Evolutionary conservation across 2,888 invertebrate species (phyloP).

Genomic region (Drosophila peninsularis): DNA sequence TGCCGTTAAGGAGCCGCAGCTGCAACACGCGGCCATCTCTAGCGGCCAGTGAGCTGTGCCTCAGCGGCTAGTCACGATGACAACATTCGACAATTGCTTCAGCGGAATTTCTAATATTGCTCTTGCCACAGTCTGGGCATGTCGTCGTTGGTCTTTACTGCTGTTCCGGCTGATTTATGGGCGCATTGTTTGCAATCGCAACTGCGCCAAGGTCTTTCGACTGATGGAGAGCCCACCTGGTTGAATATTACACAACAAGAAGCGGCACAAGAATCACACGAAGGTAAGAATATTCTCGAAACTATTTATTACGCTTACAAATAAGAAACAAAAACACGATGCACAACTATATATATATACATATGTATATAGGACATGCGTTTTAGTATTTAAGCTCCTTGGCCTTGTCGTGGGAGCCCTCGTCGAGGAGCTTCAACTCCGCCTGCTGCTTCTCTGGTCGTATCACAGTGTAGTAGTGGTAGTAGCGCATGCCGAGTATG

Average conservation of each 20-base stretch:
- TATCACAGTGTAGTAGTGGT: constrained; percentile 85
- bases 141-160: neutral
- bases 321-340: constrained; percentile 11
- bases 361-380: constrained; percentile 5
- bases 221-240: constrained; percentile 16
- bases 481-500: constrained; percentile 85
- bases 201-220: constrained; percentile 1
- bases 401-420: constrained; percentile 85
- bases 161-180: constrained; percentile 56
- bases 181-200: constrained; percentile 42
- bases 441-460: constrained; percentile 85
- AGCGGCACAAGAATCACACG: neutral
- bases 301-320: constrained; percentile 60
- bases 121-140: constrained; percentile 18
- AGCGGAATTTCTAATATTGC: constrained; percentile 12
- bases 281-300: constrained; percentile 9
- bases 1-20: no score
- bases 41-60: constrained; percentile 10
- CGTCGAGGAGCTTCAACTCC: constrained; percentile 85
- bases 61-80: constrained; percentile 57
- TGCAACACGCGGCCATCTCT: constrained; percentile 6
- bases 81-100: constrained; percentile 38
- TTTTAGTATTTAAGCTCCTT: constrained; percentile 79
- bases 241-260: constrained; percentile 62
- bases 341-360: neutral